These are phyloP conservation scores for Hepsetus odoe DNA, from an alignment of 2,113 vertebrate genomes.

Conservation along the genomic window DNA sequence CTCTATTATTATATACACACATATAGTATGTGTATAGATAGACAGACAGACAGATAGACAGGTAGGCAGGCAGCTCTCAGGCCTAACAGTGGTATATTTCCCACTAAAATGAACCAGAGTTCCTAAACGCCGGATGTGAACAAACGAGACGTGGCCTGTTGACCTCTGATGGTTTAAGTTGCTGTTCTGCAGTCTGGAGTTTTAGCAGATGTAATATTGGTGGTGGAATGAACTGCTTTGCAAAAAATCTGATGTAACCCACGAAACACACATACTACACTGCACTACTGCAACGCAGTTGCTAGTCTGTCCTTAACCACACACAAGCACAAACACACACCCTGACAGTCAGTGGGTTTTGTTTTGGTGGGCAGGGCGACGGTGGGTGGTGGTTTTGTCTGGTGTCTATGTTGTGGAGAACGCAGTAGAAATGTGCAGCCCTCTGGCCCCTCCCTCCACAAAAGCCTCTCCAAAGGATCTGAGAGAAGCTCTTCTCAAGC, in stretches of 20 bases:
- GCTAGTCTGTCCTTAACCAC: constrained; percentile 28
- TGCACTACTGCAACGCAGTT: constrained; percentile 3
- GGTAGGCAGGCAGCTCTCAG: no score
- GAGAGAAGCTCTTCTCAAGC: constrained; percentile 71
- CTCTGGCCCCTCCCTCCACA: constrained; percentile 38
- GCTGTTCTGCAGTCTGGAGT: no score
- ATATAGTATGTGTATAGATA: no score
- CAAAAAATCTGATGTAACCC: neutral
- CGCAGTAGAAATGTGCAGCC: constrained; percentile 53
- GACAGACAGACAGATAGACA: no score
- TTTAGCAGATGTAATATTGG: no score
- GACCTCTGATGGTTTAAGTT: no score
- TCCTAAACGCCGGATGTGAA: no score
- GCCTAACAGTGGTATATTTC: no score
- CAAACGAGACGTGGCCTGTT: no score
- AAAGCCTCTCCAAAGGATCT: constrained; percentile 71
- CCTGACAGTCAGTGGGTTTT: constrained; percentile 16
- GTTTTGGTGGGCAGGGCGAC: constrained; percentile 36
- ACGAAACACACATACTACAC: neutral
- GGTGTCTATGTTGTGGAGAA: constrained; percentile 67
- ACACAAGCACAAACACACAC: constrained; percentile 37
- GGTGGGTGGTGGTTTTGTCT: constrained; percentile 61
- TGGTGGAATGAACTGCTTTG: no score
- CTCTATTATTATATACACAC: no score
- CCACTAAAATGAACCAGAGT: no score